Conservation (phyloP, 92 coral and sea anemone species). For the Pocillopora grandis region DNA sequence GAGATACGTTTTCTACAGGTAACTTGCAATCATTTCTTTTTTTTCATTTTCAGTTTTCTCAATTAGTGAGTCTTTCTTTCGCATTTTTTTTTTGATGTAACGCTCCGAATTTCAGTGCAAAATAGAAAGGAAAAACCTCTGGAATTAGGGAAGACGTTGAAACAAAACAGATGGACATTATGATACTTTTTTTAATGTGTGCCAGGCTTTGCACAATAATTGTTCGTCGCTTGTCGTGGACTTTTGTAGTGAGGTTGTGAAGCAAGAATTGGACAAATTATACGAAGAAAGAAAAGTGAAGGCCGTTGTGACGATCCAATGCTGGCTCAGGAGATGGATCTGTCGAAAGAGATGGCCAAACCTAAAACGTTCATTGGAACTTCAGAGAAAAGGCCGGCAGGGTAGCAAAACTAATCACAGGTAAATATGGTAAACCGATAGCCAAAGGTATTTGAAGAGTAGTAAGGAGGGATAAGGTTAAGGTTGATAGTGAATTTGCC, state of each 20-base stretch:
- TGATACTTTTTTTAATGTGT: no score
- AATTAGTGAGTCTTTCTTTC: not conserved
- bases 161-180: no score
- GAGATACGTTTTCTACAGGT: slow-evolving; percentile 74
- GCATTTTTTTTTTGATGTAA: no score
- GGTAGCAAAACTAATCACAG: slow-evolving; percentile 58
- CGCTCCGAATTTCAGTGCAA: no score
- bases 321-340: slow-evolving; percentile 73
- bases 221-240: not conserved
- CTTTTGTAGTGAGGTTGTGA: slow-evolving; percentile 59
- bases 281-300: slow-evolving; percentile 30
- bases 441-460: no score
- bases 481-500: no score
- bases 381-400: slow-evolving; percentile 70
- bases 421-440: slow-evolving; percentile 25
- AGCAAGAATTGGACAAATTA: slow-evolving; percentile 65
- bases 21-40: not conserved
- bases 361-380: slow-evolving; percentile 72
- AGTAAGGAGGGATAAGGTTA: no score
- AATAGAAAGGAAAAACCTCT: no score
- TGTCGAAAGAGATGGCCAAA: slow-evolving; percentile 72
- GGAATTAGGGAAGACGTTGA: no score
- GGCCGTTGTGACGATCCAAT: slow-evolving; percentile 61
- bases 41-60: not conserved
- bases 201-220: no score